Base-by-base conservation (phyloP, 2,888 invertebrate species). In the Sarcophaga rosellei region DNA sequence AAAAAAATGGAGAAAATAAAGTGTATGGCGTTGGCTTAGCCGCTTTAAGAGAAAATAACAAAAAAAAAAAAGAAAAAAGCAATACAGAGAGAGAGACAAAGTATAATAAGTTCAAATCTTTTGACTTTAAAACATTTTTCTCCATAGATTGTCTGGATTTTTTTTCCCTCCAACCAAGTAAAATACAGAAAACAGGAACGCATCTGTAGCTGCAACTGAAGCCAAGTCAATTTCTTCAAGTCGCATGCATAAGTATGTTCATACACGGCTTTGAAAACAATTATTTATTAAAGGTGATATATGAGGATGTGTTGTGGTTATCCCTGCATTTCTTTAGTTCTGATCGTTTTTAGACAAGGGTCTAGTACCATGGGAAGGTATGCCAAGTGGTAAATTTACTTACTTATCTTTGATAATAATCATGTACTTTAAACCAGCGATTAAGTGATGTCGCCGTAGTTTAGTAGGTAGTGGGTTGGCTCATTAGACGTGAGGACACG, bases 31-130 rank as follows among this genome's bases (percentile, higher is more conserved):
- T 11, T n/a, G 10, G 5, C 20, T 61, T 17, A 23, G n/a, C 23
- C 21, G 15, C 65, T 17, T 12, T 12, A n/a, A 47, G 53, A 6
- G 25, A 63, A 79, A 53, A 47, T 47, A 57, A 21, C 35, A 5
- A 8, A 35, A 35, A 35, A 35, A 35, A 35, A 35, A 5, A 8
- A 35, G 8, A 35, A 35, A 35, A 35, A 35, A 0, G 0, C 10
- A 35, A 35, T 35, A 79, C 12, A 35, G 15, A 20, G n/a, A 35
- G 35, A 35, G 47, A 69, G 45, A 62, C 25, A 17, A 66, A 73
- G 74, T 65, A 62, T 47, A 74, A 78, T 62, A 84, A 78, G 81
- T 81, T 84, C 74, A 86, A 78, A 75, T 72, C 74, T 75, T 44
- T 84, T 86, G 81, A 81, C 77, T 81, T 82, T 70, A 15, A 6